Conservation (phyloP, 1,140 invertebrate species). For the Leptopilina boulardi region DNA sequence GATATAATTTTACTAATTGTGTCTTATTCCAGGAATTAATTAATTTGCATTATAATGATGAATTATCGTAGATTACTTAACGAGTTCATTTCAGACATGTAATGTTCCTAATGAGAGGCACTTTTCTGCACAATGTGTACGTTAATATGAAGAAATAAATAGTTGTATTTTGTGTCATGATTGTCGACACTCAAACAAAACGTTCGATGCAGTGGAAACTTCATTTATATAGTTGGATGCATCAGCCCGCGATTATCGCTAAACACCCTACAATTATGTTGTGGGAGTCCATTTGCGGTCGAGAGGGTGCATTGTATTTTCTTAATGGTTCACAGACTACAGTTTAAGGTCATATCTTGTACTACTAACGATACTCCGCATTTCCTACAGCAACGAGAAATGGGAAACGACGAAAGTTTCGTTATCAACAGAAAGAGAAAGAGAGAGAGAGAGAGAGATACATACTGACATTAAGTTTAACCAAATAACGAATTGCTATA, state of each 20-base stretch:
- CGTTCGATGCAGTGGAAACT: slow-evolving; percentile 36
- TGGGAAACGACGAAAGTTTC: slow-evolving; percentile 50
- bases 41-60: not conserved
- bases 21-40: not conserved
- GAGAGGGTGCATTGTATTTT: slow-evolving; percentile 44
- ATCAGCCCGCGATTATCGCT: slow-evolving; percentile 51
- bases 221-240: slow-evolving; percentile 42
- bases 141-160: not conserved
- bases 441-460: too few relatives aligned
- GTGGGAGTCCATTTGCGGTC: slow-evolving; percentile 45
- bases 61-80: not conserved
- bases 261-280: slow-evolving; percentile 42
- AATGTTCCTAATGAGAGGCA: not conserved
- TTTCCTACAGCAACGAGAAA: slow-evolving; percentile 45
- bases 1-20: not conserved
- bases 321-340: slow-evolving; percentile 49
- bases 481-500: too few relatives aligned
- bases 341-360: slow-evolving; percentile 45
- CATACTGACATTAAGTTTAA: not conserved
- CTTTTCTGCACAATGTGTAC: not conserved
- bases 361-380: slow-evolving; percentile 49
- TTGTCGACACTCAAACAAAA: not conserved
- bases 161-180: not conserved
- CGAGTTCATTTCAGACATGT: not conserved
- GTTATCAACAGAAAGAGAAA: slow-evolving; percentile 44